Evolutionary conservation across 2,797 vertebrate species (phyloP).

Genomic region (Ptychobarbus kaznakovi): DNA sequence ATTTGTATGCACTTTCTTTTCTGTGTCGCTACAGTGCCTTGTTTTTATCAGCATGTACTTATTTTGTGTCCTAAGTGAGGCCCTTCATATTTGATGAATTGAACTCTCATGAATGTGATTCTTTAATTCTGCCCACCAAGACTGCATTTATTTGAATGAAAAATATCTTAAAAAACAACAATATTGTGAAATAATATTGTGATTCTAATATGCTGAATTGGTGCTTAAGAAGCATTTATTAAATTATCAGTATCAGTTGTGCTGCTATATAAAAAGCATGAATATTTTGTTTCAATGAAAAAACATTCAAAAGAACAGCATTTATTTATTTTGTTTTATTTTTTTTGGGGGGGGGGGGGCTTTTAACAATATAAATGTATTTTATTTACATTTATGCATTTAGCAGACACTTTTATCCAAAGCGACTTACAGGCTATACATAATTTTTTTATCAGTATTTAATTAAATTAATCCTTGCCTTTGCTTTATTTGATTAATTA

Average conservation of each 20-base stretch:
- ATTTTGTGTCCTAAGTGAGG: background rate
- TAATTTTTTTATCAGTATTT: too few species aligned
- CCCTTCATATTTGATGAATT: background rate
- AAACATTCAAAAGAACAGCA: background rate
- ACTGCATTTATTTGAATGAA: background rate
- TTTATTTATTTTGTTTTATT: too few species aligned
- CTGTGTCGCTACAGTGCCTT: background rate
- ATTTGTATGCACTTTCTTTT: conserved; percentile 17
- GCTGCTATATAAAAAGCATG: background rate
- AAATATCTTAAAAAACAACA: background rate
- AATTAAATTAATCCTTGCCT: background rate
- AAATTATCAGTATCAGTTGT: background rate
- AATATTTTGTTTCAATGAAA: too few species aligned
- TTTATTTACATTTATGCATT: too few species aligned
- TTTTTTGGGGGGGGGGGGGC: too few species aligned
- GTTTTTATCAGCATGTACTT: conserved; percentile 12
- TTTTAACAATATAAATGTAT: too few species aligned
- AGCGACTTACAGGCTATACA: too few species aligned
- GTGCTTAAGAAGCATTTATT: background rate
- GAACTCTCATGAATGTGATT: background rate
- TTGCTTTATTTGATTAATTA: background rate
- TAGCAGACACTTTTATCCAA: too few species aligned
- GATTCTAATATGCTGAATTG: background rate
- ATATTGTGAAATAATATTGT: background rate
- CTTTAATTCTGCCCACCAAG: background rate